Base-by-base conservation (phyloP, 2,113 vertebrate genomes). In the Catagonus wagneri region DNA sequence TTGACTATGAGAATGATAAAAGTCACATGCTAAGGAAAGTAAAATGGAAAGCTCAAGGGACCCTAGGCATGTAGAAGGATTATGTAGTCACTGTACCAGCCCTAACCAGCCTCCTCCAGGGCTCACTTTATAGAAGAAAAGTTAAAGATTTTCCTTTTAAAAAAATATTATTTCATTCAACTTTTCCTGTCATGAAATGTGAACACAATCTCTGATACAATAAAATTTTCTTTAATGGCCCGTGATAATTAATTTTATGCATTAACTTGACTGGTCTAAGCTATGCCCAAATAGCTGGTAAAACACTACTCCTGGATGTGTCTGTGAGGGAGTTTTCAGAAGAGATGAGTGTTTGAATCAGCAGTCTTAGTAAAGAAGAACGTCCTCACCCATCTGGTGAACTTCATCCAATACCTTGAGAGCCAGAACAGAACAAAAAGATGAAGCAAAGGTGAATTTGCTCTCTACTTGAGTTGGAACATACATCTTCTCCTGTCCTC, bases 1-100 rank as follows among this genome's bases (percentile, higher is more conserved):
- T 90, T 84, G n/a, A 44, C 79, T 8, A 74, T 63, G 23, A 80
- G 83, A 7, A 68, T 74, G 22, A 74, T 83, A 84, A 93, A 90
- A 84, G 66, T 58, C 71, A 91, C 2, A 65, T 20, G 12, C 22
- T 56, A 81, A 56, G 29, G 22, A 89, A 56, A 16, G 13, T 34
- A 85, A 20, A 76, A 27, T 14, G 3, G 56, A 86, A 97, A 66
- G 25, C 50, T 86, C 63, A 92, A 78, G 22, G 27, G 81, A 76
- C 5, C 3, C 25, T n/a, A 65, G 23, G 32, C 50, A 60, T 68
- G 58, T 9, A 81, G 16, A 22, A 81, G 16, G 27, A 81, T 61
- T 90, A 39, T 36, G 27, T 3, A 81, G 50, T 83, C 71, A 83
- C 3, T 79, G 19, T 74, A 74, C 5, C 12, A 56, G 14, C 54